These are phyloP conservation scores for Odobenus rosmarus DNA, from an alignment of 2,113 vertebrate genomes.

Conservation along the genomic window DNA sequence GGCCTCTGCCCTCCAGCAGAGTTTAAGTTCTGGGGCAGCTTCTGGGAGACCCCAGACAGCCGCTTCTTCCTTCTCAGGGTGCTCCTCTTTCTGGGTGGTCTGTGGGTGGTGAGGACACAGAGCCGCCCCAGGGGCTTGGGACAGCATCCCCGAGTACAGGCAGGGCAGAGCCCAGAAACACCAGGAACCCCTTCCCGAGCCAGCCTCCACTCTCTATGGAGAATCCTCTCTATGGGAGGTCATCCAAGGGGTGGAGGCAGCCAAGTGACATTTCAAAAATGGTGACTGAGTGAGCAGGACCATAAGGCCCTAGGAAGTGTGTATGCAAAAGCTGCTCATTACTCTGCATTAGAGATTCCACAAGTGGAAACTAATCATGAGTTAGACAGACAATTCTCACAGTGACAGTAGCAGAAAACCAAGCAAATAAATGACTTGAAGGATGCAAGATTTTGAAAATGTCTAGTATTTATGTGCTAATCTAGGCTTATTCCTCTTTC, in stretches of 20 bases:
- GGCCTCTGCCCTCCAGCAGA: fast-evolving
- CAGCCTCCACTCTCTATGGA: neutral
- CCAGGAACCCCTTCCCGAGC: too few species aligned
- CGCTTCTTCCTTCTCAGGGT: neutral
- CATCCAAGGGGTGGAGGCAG: neutral
- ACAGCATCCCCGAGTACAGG: neutral
- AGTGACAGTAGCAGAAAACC: neutral
- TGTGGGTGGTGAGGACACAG: neutral
- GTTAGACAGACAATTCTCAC: neutral
- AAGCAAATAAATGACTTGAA: neutral
- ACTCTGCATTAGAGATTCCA: neutral
- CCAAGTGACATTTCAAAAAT: constrained; percentile 1
- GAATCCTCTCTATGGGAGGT: neutral
- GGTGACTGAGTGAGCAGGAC: neutral
- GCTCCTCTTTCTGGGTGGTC: neutral
- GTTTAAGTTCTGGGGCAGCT: neutral
- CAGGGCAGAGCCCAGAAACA: neutral
- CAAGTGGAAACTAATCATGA: neutral
- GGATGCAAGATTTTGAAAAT: neutral
- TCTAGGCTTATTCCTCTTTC: neutral
- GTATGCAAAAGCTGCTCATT: neutral
- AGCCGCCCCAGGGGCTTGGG: neutral
- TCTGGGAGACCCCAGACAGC: neutral
- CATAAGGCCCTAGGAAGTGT: neutral
- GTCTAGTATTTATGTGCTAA: neutral